Conservation (phyloP, 2,888 invertebrate genomes). For the Bellardia bayeri region DNA sequence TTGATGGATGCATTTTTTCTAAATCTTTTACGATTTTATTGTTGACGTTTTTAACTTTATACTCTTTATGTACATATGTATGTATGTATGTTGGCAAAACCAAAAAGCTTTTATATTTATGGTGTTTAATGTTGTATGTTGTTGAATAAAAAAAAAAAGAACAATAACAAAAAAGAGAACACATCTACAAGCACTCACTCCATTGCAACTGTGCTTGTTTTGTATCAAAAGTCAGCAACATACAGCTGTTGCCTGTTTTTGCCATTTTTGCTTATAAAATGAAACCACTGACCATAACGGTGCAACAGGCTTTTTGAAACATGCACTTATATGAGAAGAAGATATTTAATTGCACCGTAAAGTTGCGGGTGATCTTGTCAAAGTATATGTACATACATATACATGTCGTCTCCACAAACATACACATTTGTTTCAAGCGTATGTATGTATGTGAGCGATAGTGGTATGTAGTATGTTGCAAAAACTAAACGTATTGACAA, state of each 20-base stretch:
- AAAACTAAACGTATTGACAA: constrained; percentile 20
- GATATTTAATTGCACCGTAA: constrained; percentile 62
- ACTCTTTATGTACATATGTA: constrained; percentile 4
- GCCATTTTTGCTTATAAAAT: constrained; percentile 68
- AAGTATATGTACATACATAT: not conserved
- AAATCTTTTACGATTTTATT: constrained; percentile 4
- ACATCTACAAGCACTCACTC: constrained; percentile 40
- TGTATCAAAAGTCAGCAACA: constrained; percentile 24
- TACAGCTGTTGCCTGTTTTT: constrained; percentile 67
- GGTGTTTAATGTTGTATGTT: constrained; percentile 49
- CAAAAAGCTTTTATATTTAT: constrained; percentile 60
- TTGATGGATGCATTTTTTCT: not conserved
- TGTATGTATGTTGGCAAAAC: constrained; percentile 11
- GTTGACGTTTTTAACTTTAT: not conserved
- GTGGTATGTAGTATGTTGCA: not conserved
- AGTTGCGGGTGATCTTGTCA: constrained; percentile 70
- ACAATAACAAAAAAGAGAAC: constrained; percentile 42
- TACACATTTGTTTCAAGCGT: not conserved
- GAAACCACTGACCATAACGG: constrained; percentile 73
- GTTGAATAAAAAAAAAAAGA: constrained; percentile 17
- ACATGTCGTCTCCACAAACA: too few species aligned
- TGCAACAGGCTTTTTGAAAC: constrained; percentile 67
- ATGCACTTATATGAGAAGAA: constrained; percentile 49
- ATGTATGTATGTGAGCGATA: not conserved
- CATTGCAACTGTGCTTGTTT: constrained; percentile 25